Base-by-base conservation (phyloP, 2,797 vertebrate species). In the Xenentodon cancila region DNA sequence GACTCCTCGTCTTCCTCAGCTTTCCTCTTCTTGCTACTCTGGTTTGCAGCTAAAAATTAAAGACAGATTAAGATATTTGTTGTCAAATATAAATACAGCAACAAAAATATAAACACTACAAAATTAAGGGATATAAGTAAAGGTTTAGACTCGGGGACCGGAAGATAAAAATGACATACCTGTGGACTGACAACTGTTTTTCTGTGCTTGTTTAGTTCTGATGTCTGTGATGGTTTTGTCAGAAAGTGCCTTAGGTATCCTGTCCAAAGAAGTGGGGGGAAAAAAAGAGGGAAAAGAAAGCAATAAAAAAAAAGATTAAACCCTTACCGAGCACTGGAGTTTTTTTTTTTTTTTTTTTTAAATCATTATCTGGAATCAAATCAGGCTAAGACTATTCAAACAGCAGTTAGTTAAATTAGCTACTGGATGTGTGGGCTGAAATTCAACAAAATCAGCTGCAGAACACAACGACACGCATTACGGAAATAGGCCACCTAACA, bases 181-280 rank as follows among this genome's bases (percentile, higher is more conserved):
- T 6, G 60, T 21, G 52, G 57, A 77, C 44, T 18, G 47, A 64
- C 82, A 91, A 95, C 95, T 95, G 94, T 87, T 86, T 54, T 64
- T 81, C 80, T 91, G 84, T 19, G 79, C 70, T 89, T 92, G 88
- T 51, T 93, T 88, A 68, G 69, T 63, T 80, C 83, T 81, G 22
- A 88, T 79, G 87, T 95, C 94, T 69, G 87, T 81, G 82, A 96
- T 91, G 46, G 95, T 80, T 87, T 93, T 94, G 75, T 95, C 94
- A 72, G 88, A 95, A 53, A 98, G 92, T 4, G 92, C 91, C 85
- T 96, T 98, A 1, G 97, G 95, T 87, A 99, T 98, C 84, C 98
- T 99, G 84, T 76, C 37, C 37, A 86, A 77, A 69, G 27, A 63
- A 46, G 60, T 37, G 9, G 2, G 9, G 2, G 47, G 46, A 46